Percentiles rank a stretch among this genome's conserved stretches.
These are phyloP conservation scores for Julus scanicus DNA, from an alignment of 2,888 invertebrate genomes.

Conservation along the genomic window DNA sequence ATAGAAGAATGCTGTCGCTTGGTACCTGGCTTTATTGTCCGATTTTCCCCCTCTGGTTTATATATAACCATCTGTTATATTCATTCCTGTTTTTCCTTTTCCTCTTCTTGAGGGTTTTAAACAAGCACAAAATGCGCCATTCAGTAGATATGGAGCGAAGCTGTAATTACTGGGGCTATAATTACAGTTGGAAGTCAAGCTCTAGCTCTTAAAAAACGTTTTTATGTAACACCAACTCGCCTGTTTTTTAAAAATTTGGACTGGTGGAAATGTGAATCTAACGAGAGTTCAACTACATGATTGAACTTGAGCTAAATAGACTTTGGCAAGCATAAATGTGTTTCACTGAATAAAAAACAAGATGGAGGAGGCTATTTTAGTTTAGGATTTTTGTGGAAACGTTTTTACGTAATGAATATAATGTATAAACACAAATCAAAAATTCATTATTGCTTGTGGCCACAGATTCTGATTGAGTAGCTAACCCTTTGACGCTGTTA, in stretches of 20 bases:
- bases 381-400: too few species aligned
- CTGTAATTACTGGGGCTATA: constrained; percentile 19
- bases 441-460: too few species aligned
- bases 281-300: not conserved
- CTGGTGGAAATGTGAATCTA: not conserved
- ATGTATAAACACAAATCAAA: too few species aligned
- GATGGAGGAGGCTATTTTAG: too few species aligned
- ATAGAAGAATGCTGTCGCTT: constrained; percentile 13
- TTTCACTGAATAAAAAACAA: too few species aligned
- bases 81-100: constrained; percentile 34
- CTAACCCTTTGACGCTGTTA: too few species aligned
- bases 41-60: not conserved
- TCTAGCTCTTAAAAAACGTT: constrained; percentile 21
- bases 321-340: not conserved
- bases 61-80: constrained; percentile 37
- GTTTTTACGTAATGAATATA: too few species aligned
- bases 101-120: constrained; percentile 11
- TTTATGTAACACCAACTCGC: constrained; percentile 16
- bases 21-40: constrained; percentile 37
- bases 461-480: too few species aligned
- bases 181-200: constrained; percentile 39
- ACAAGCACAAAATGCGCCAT: constrained; percentile 12
- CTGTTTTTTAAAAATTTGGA: not conserved
- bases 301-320: not conserved
- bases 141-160: constrained; percentile 43